Evolutionary conservation across 2,113 vertebrate genomes (phyloP), one percentile per base, ranked within the genome.

Genomic region (Carollia perspicillata): DNA sequence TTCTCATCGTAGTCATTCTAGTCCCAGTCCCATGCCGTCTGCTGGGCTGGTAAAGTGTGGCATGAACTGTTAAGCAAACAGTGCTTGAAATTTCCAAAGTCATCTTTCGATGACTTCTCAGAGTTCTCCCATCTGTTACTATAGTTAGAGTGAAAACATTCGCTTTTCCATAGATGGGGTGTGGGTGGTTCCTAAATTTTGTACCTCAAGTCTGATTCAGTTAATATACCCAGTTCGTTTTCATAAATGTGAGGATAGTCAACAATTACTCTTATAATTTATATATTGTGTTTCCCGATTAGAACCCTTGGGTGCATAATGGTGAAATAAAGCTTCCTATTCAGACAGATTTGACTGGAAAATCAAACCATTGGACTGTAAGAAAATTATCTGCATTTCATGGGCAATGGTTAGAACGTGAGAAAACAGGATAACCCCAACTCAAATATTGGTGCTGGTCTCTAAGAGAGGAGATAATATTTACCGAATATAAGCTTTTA

Each of bases 91-190:
- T 97, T 97, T 96, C 78, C 74, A 53, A 37, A 93, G 96, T 77
- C 68, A 44, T 95, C 92, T 96, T 96, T 66, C 72, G 65, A 94
- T 84, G 92, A 84, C 95, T 96, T 96, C 87, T 95, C 79, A 44
- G 81, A 93, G 87, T 84, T 96, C 81, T 49, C 42, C 93, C 96
- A 97, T 97, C 96, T 97, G 92, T 97, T 95, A 79, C 53, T 93
- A 81, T 95, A 77, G 60, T 90, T 92, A 75, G 71, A 78, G 42
- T 58, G 69, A 79, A 95, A 84, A 93, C 92, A 94, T 92, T 84
- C 81, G 90, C 77, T 92, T 97, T 95, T 88, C 78, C 83, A 58
- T 88, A 97, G 71, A 94, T 83, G n/a, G 60, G 14, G 37, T 93
- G 66, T 96, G 74, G 92, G 95, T 75, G 93, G 91, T 86, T 91